Evolutionary conservation across 2,797 vertebrate species (phyloP).

Genomic region (Microcaecilia unicolor): DNA sequence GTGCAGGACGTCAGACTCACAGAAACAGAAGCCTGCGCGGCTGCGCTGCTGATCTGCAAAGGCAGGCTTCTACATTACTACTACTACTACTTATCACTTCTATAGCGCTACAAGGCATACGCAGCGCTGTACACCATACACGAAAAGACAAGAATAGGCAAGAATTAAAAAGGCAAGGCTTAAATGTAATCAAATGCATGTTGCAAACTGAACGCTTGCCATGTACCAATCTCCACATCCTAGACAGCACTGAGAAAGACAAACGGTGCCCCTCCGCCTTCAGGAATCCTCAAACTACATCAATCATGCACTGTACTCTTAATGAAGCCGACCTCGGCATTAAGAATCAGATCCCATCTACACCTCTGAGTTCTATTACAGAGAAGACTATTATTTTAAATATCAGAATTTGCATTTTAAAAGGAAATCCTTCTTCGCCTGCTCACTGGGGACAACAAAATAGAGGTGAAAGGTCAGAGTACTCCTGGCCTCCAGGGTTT

Average conservation of each 20-base stretch:
- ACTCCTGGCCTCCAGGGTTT: too few species aligned
- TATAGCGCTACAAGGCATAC: too few species aligned
- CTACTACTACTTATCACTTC: too few species aligned
- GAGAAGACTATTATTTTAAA: slow-evolving; percentile 30
- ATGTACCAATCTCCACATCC: background rate
- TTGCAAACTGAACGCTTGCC: background rate
- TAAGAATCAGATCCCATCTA: slow-evolving; percentile 10
- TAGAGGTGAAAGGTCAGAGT: too few species aligned
- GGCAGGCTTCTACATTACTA: too few species aligned
- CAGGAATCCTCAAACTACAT: background rate
- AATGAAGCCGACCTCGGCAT: slow-evolving; percentile 11
- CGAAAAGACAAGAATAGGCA: too few species aligned
- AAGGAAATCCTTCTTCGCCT: slow-evolving; percentile 14
- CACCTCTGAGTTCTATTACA: slow-evolving; percentile 10
- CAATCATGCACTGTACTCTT: background rate
- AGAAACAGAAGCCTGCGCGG: too few species aligned
- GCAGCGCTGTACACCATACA: too few species aligned
- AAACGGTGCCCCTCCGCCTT: slow-evolving; percentile 8
- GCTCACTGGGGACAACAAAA: too few species aligned
- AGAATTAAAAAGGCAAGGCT: background rate
- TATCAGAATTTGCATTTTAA: slow-evolving; percentile 40
- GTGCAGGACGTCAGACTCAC: too few species aligned
- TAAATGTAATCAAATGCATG: background rate
- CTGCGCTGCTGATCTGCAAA: too few species aligned
- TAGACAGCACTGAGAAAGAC: slow-evolving; percentile 5